A percentile compares a stretch with the other conserved stretches of the same genome.
Evolutionary conservation across 2,888 invertebrate species (phyloP).

Genomic region (Hoplodrina blanda): DNA sequence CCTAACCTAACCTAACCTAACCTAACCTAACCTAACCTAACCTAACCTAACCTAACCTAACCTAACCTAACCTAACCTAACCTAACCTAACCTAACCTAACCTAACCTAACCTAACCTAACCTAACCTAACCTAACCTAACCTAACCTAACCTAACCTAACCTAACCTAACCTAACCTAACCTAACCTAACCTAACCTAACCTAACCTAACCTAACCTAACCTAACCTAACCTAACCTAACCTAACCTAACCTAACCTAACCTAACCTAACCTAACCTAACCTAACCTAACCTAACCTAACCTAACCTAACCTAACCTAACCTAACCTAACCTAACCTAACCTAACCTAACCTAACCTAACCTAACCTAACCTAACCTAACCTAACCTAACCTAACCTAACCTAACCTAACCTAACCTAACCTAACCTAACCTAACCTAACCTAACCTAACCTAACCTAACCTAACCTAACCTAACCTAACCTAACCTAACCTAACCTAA

Average conservation of each 20-base stretch:
- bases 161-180: constrained; percentile 43
- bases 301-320: constrained; percentile 35
- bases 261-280: constrained; percentile 14
- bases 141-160: not conserved
- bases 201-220: constrained; percentile 48
- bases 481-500: constrained; percentile 24
- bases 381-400: constrained; percentile 23
- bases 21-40: constrained; percentile 43
- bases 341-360: constrained; percentile 13
- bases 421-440: constrained; percentile 24
- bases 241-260: constrained; percentile 38
- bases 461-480: constrained; percentile 33
- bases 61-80: constrained; percentile 49
- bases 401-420: constrained; percentile 25
- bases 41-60: constrained; percentile 50
- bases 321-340: constrained; percentile 29
- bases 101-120: constrained; percentile 28
- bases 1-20: constrained; percentile 50
- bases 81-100: constrained; percentile 46
- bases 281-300: constrained; percentile 35
- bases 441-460: constrained; percentile 34
- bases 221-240: constrained; percentile 47
- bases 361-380: constrained; percentile 35
- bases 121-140: not conserved
- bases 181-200: constrained; percentile 43